Base-by-base conservation (phyloP, 2,797 vertebrate species). In the Acestrorhynchus altus region DNA sequence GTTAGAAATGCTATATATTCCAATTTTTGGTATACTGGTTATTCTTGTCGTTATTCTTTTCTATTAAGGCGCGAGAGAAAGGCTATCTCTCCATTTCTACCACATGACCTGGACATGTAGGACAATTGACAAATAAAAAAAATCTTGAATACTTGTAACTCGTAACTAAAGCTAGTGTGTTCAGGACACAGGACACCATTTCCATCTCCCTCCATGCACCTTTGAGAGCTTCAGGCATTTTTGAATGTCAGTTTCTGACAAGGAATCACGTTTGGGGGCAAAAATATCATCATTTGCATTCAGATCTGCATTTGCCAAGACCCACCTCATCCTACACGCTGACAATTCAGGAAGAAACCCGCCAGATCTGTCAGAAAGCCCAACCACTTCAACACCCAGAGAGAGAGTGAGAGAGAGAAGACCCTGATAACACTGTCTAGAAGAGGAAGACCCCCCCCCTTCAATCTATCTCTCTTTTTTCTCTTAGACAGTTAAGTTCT, bases 221-320 rank as follows among this genome's bases (percentile, higher is more conserved):
- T 49, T 8, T 35, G 31, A 26, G 40, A 31, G 49, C 39, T 69
- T 42, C 47, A 52, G 2, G 44, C 52, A 22, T 70, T 63, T 61
- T 22, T 10, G 7, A 13, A 20, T 61, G 66, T 77, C 75, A 39
- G 46, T 12, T 69, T 69, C 35, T 60, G 60, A 31, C 44, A 31
- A 15, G 24, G 75, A 77, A 42, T 11, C 44, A n/a, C 47, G 28
- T 70, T 77, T 16, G 63, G 12, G 90, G 86, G 89, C 44, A 46
- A 46, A 35, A 84, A 93, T 91, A 88, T 4, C 20, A 39, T 52
- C 52, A 94, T 94, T 94, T 94, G 87, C 81, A 88, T 93, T 90
- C 40, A 1, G 90, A 90, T 90, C 92, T 93, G 86, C 90, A 74
- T 88, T 88, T 89, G 88, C 90, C 87, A 91, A 79, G 85, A 87